These are phyloP conservation scores for Mongoloraphidia duomilia DNA, from an alignment of 2,888 invertebrate genomes.

Conservation along the genomic window DNA sequence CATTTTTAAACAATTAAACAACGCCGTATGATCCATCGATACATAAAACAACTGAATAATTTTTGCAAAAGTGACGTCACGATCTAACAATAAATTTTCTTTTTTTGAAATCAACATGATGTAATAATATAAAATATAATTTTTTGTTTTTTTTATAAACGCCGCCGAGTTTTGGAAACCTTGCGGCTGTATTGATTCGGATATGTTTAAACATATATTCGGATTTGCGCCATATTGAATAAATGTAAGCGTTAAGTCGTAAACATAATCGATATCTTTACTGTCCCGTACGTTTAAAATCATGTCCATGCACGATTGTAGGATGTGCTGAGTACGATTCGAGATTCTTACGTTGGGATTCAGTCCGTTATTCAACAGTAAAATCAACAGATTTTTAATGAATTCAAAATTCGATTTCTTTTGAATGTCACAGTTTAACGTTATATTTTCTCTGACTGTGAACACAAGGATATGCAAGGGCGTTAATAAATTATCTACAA, in stretches of 20 bases:
- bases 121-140: slow-evolving; percentile 52
- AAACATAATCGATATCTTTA: slow-evolving; percentile 51
- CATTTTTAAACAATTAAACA: slow-evolving; percentile 54
- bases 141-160: slow-evolving; percentile 40
- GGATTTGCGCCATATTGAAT: slow-evolving; percentile 64
- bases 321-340: slow-evolving; percentile 49
- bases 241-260: slow-evolving; percentile 52
- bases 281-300: slow-evolving; percentile 51
- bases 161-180: slow-evolving; percentile 23
- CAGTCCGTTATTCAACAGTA: slow-evolving; percentile 50
- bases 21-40: slow-evolving; percentile 50
- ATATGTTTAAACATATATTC: slow-evolving; percentile 41
- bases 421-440: slow-evolving; percentile 48
- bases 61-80: slow-evolving; percentile 45
- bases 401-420: slow-evolving; percentile 54
- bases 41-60: slow-evolving; percentile 49
- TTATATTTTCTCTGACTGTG: slow-evolving; percentile 55
- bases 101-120: slow-evolving; percentile 55
- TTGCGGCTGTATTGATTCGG: slow-evolving; percentile 29
- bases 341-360: slow-evolving; percentile 46
- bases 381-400: slow-evolving; percentile 48
- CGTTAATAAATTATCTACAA: slow-evolving; percentile 45
- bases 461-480: slow-evolving; percentile 56
- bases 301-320: slow-evolving; percentile 55
- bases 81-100: slow-evolving; percentile 44